Conservation (phyloP, 1,140 invertebrate species). For the Cardiocondyla obscurior region DNA sequence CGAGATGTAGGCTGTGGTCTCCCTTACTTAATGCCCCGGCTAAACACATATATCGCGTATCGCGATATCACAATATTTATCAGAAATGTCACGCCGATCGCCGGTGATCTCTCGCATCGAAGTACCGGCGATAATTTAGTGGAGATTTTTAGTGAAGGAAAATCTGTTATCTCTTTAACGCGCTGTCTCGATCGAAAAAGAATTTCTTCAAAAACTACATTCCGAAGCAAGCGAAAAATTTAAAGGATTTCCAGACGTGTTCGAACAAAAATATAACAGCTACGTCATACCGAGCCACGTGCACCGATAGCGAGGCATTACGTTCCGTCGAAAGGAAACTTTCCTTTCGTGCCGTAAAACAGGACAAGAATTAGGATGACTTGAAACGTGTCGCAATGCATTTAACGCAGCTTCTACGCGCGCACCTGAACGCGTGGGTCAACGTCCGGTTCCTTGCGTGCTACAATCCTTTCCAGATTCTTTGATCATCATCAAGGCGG, state of each 20-base stretch:
- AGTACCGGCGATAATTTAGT: constrained; percentile 17
- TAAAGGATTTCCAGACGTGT: neutral
- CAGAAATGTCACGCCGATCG: constrained; percentile 42
- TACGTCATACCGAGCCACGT: constrained; percentile 3
- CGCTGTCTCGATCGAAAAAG: neutral
- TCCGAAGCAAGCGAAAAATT: neutral
- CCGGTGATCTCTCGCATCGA: constrained; percentile 26
- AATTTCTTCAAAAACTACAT: neutral
- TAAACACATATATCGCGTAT: constrained; percentile 53
- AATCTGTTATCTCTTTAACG: neutral
- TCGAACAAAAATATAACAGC: constrained; percentile 10
- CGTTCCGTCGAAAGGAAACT: constrained; percentile 49
- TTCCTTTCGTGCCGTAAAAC: constrained; percentile 54
- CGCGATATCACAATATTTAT: constrained; percentile 53
- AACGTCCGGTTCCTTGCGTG: constrained; percentile 65
- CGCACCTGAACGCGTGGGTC: constrained; percentile 64
- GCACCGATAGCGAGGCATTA: constrained; percentile 43
- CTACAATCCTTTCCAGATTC: constrained; percentile 17
- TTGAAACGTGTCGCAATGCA: constrained; percentile 67
- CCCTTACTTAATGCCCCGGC: constrained; percentile 46
- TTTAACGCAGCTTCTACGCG: constrained; percentile 58
- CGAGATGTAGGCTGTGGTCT: constrained; percentile 49
- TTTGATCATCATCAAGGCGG: neutral
- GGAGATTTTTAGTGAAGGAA: no score
- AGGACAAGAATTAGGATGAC: constrained; percentile 69